Evolutionary conservation across 1,140 invertebrate species (phyloP).

Genomic region (Steinernema feltiae): DNA sequence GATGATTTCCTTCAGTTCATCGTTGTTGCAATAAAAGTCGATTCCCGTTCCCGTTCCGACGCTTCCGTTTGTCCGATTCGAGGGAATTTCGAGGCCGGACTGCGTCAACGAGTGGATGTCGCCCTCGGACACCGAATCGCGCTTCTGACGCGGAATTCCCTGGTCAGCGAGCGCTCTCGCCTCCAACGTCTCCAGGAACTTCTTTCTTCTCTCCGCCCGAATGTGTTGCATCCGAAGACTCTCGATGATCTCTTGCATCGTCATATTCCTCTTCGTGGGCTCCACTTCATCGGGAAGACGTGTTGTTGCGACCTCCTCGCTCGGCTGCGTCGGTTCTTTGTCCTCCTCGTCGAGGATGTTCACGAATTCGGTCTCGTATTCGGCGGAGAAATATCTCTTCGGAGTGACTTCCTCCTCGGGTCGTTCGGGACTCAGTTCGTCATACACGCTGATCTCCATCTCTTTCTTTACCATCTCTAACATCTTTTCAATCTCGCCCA

Average conservation of each 20-base stretch:
- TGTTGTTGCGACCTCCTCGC: background rate
- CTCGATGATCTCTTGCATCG: slow-evolving; percentile 10
- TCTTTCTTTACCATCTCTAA: background rate
- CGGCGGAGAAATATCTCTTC: background rate
- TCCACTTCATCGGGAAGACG: background rate
- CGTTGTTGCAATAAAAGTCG: background rate
- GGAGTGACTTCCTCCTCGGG: background rate
- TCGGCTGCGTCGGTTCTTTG: background rate
- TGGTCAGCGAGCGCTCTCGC: background rate
- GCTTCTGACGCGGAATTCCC: too few relatives aligned
- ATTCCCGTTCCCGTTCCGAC: background rate
- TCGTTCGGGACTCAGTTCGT: background rate
- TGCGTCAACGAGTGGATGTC: background rate
- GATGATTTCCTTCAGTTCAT: background rate
- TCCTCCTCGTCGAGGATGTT: slow-evolving; percentile 13
- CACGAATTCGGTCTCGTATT: background rate
- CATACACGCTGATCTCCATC: slow-evolving; percentile 1
- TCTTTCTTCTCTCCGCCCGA: background rate
- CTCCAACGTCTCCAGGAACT: background rate
- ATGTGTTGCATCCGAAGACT: background rate
- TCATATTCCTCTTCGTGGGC: background rate
- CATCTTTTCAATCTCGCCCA: background rate
- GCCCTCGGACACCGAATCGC: too few relatives aligned
- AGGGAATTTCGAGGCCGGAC: background rate
- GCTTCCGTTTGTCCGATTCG: background rate